phyloP scores from a whole-genome alignment of 2,888 invertebrate genomes.

The Oasisia sp. region DNA sequence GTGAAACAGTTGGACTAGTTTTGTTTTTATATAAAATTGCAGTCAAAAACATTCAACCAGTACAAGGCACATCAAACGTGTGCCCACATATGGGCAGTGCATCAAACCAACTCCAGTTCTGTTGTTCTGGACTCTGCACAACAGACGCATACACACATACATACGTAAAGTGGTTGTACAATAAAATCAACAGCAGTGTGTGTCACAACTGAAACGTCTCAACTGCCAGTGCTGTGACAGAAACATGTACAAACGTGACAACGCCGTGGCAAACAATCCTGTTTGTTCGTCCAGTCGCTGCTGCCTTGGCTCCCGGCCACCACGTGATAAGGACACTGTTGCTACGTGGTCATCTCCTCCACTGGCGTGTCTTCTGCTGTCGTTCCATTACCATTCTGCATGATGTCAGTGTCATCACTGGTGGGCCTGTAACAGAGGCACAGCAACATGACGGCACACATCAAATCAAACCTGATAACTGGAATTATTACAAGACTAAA shows the following conservation, averaged over 20 bases:
- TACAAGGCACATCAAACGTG: neutral
- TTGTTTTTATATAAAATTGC: neutral
- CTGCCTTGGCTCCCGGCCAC: neutral
- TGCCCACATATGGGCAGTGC: neutral
- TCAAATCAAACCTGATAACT: no score
- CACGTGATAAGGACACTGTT: neutral
- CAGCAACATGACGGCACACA: neutral
- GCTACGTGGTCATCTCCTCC: neutral
- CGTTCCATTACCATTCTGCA: neutral
- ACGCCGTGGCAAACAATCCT: neutral
- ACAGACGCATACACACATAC: neutral
- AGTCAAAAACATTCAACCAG: conserved; percentile 3
- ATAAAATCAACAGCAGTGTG: neutral
- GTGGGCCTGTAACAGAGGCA: neutral
- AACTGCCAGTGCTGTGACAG: neutral
- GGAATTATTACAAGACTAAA: no score
- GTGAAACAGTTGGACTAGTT: neutral
- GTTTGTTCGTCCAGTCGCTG: neutral
- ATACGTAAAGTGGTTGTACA: neutral
- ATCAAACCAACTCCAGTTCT: neutral
- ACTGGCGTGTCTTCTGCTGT: neutral
- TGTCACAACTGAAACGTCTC: neutral
- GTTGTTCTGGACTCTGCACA: neutral
- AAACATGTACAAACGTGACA: neutral
- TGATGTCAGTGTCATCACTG: neutral